Evolutionary conservation across 2,797 vertebrate species (phyloP), one percentile per base, ranked within the genome.

Genomic region (Luscinia megarhynchos): DNA sequence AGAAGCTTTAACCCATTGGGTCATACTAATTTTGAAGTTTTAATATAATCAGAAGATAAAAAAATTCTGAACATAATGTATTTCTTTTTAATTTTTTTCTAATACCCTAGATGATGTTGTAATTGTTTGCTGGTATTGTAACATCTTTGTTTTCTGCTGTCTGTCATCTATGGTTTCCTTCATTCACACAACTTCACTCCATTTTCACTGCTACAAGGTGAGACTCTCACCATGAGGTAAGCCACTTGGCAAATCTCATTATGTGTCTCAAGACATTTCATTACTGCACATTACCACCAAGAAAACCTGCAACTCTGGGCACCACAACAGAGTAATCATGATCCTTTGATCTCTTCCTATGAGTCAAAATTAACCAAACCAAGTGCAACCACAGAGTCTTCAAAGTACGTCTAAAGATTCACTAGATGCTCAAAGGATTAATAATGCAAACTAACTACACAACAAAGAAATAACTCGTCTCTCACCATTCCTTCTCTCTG

Each of bases 351-450:
- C 38, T 67, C 38, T 86, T 84, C 62, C 23, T 43, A 13, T 75
- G 64, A 94, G 58, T 90, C 66, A 88, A 86, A 94, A 77, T 58
- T 70, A 88, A 67, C 32, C 43, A 86, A 95, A 86, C 6, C 34
- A 41, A 51, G 54, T 30, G 15, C 40, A 90, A 90, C 62, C 83
- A 94, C 66, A 85, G 57, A 80, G 26, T 61, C 41, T 91, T 82
- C 58, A 61, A 90, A 90, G 41, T 34, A 62, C 4, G 20, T 70
- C 50, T 68, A 81, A 70, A 54, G 29, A 75, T 77, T n/a, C 57
- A 61, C 46, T 54, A 53, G 62, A 63, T 2, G 2, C 30, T 84
- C 54, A 64, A 67, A 78, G 12, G 29, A 87, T 87, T 90, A 89
- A 89, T n/a, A 70, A 55, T 4, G 1, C 10, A 29, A 84, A 9